Conservation (phyloP, 2,888 invertebrate species). For the Tipula confusa region DNA sequence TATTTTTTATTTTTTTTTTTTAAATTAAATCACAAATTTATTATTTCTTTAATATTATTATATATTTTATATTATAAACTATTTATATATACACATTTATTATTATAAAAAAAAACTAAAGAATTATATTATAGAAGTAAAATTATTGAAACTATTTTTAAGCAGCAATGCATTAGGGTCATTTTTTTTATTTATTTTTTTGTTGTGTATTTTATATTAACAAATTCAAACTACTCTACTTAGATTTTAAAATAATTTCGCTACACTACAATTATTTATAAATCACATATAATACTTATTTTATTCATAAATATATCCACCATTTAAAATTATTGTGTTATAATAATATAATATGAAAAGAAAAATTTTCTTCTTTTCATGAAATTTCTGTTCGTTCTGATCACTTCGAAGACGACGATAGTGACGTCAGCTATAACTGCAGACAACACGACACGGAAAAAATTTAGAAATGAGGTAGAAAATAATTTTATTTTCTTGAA, state of each 20-base stretch:
- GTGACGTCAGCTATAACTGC: slow-evolving; percentile 30
- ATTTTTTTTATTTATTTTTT: background rate
- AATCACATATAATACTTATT: slow-evolving; percentile 27
- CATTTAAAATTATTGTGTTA: slow-evolving; percentile 21
- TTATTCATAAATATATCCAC: background rate
- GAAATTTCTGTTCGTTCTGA: background rate
- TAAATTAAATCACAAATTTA: slow-evolving; percentile 16
- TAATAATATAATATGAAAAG: slow-evolving; percentile 21
- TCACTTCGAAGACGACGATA: slow-evolving; percentile 21
- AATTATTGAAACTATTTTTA: slow-evolving; percentile 20
- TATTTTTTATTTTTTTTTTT: background rate
- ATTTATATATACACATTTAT: slow-evolving; percentile 12
- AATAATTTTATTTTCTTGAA: background rate
- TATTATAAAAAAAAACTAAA: background rate
- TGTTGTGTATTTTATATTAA: slow-evolving; percentile 6
- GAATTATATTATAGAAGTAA: background rate
- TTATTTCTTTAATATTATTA: slow-evolving; percentile 13
- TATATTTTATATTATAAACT: background rate
- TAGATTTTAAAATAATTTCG: background rate
- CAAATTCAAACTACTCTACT: slow-evolving; percentile 14
- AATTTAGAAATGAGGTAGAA: slow-evolving; percentile 15
- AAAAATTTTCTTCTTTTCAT: slow-evolving; percentile 20
- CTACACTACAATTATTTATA: slow-evolving; percentile 12
- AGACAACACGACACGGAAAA: slow-evolving; percentile 28
- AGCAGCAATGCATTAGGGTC: slow-evolving; percentile 20